Evolutionary conservation across 2,888 invertebrate species (phyloP).

Genomic region (Drosophila percnosoma): DNA sequence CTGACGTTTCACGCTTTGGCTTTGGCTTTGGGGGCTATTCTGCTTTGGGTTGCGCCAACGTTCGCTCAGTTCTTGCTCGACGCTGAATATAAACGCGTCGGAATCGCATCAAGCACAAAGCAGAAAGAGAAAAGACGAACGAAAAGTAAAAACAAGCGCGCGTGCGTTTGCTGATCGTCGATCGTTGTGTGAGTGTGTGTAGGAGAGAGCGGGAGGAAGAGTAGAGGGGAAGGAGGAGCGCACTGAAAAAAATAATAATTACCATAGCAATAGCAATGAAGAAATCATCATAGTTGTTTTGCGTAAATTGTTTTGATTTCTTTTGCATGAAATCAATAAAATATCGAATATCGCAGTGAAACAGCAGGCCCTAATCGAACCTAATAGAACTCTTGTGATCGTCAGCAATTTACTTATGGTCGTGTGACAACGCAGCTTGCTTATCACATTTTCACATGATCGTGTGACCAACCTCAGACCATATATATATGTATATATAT

Average conservation of each 20-base stretch:
- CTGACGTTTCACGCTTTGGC: conserved; percentile 41
- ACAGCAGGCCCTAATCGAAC: conserved; percentile 53
- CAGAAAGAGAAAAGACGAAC: conserved; percentile 27
- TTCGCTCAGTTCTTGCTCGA: conserved; percentile 82
- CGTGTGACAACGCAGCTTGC: conserved; percentile 38
- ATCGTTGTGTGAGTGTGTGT: conserved; percentile 4
- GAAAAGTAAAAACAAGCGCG: conserved; percentile 49
- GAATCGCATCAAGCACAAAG: conserved; percentile 51
- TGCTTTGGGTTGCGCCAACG: conserved; percentile 43
- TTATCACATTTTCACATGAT: conserved; percentile 76
- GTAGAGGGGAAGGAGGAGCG: conserved; percentile 6
- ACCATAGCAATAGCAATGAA: conserved; percentile 32
- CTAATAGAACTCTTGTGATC: conserved; percentile 75
- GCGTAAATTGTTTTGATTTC: conserved; percentile 73
- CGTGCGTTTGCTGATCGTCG: conserved; percentile 58
- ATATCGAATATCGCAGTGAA: conserved; percentile 29
- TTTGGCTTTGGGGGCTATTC: conserved; percentile 48
- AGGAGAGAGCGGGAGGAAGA: conserved; percentile 1
- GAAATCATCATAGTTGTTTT: conserved; percentile 52
- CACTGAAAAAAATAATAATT: conserved; percentile 59
- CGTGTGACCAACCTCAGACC: conserved; percentile 46
- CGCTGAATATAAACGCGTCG: conserved; percentile 78
- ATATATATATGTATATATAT: neutral
- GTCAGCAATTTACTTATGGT: conserved; percentile 23
- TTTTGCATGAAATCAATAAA: conserved; percentile 70